These are phyloP conservation scores for Eclectus roratus DNA, from an alignment of 2,113 vertebrate species.

Conservation along the genomic window DNA sequence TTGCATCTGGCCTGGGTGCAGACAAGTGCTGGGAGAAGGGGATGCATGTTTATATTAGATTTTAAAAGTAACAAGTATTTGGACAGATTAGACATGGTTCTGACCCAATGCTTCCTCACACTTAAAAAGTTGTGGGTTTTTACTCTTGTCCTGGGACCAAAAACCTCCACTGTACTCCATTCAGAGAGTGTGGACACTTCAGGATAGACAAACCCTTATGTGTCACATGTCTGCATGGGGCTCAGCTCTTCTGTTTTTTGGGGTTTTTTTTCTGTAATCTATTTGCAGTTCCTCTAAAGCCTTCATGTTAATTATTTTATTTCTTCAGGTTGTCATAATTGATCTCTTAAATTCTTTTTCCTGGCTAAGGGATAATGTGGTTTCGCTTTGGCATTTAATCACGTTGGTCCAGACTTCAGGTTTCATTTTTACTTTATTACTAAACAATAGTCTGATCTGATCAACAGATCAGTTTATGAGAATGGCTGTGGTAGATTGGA, in stretches of 20 bases:
- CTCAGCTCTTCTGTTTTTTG: background rate
- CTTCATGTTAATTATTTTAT: background rate
- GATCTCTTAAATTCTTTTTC: background rate
- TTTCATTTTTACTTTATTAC: background rate
- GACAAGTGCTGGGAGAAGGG: background rate
- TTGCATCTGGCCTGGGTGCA: background rate
- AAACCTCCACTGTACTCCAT: background rate
- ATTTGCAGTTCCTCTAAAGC: background rate
- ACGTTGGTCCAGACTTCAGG: background rate
- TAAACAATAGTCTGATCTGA: background rate
- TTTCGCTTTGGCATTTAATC: background rate
- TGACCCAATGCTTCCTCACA: background rate
- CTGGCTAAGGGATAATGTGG: background rate
- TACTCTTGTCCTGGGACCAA: background rate
- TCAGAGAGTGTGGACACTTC: background rate
- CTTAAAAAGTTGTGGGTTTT: background rate
- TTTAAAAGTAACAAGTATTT: background rate
- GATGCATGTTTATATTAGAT: background rate
- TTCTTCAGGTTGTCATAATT: background rate
- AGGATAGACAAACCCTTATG: background rate
- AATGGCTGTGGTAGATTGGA: background rate
- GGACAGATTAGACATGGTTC: background rate
- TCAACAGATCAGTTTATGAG: background rate
- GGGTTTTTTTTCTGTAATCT: background rate
- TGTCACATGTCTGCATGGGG: background rate